Evolutionary conservation across 2,888 invertebrate species (phyloP).

Genomic region (Xestia rhomboidea): DNA sequence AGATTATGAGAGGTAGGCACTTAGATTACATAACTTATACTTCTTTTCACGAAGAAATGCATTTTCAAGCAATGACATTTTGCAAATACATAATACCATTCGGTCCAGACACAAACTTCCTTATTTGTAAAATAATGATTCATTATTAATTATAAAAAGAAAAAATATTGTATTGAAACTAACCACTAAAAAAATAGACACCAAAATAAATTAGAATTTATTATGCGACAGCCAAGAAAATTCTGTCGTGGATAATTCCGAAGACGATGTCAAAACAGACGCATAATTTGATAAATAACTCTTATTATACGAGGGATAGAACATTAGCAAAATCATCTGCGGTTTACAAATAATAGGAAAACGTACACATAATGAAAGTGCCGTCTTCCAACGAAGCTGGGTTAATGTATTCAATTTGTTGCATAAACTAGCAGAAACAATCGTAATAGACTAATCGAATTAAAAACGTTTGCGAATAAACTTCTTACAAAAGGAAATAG

Average conservation of each 20-base stretch:
- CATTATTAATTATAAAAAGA: background rate
- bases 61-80: background rate
- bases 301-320: conserved; percentile 20
- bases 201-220: background rate
- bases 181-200: background rate
- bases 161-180: background rate
- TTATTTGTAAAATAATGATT: conserved; percentile 20
- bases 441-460: conserved; percentile 4
- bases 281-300: conserved; percentile 30
- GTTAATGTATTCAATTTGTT: conserved; percentile 44
- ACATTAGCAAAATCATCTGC: conserved; percentile 52
- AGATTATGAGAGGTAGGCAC: background rate
- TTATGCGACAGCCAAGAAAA: background rate
- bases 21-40: background rate
- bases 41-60: background rate
- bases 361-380: conserved; percentile 53
- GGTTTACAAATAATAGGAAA: conserved; percentile 71
- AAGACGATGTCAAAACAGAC: conserved; percentile 16
- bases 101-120: background rate
- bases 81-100: background rate
- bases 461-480: conserved; percentile 11
- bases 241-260: background rate
- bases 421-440: conserved; percentile 33
- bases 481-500: background rate
- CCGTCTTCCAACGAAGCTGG: conserved; percentile 40